Percentiles rank a stretch among this genome's conserved stretches.
These are phyloP conservation scores for Phalacrocorax brasilianus DNA, from an alignment of 2,113 vertebrate species.

Conservation along the genomic window DNA sequence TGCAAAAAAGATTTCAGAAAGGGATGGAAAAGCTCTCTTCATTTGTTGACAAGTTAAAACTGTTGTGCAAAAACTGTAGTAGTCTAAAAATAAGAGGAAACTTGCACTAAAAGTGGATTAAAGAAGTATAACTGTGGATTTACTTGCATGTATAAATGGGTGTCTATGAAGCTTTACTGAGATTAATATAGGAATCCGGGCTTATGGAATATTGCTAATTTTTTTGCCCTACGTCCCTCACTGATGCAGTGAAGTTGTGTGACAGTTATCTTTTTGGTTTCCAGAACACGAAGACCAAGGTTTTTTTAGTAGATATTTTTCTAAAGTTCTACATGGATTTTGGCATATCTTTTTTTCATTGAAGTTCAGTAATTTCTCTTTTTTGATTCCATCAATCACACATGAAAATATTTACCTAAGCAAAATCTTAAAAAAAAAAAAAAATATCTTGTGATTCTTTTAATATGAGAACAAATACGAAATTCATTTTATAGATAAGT, in stretches of 20 bases:
- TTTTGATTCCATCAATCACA: background rate
- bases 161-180: background rate
- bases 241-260: background rate
- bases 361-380: background rate
- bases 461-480: background rate
- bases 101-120: background rate
- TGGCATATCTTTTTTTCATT: background rate
- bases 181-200: background rate
- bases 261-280: background rate
- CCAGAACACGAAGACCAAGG: fast-evolving
- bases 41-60: background rate
- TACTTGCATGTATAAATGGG: background rate
- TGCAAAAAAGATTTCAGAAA: background rate
- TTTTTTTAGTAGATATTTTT: background rate
- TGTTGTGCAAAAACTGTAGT: background rate
- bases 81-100: background rate
- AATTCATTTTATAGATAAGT: background rate
- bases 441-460: background rate
- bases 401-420: background rate
- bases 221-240: background rate
- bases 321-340: background rate
- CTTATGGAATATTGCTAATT: background rate
- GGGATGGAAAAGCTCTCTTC: background rate
- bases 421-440: background rate
- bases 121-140: background rate